Conservation (phyloP, 1,140 invertebrate genomes). For the Lordiphosa mommai region DNA sequence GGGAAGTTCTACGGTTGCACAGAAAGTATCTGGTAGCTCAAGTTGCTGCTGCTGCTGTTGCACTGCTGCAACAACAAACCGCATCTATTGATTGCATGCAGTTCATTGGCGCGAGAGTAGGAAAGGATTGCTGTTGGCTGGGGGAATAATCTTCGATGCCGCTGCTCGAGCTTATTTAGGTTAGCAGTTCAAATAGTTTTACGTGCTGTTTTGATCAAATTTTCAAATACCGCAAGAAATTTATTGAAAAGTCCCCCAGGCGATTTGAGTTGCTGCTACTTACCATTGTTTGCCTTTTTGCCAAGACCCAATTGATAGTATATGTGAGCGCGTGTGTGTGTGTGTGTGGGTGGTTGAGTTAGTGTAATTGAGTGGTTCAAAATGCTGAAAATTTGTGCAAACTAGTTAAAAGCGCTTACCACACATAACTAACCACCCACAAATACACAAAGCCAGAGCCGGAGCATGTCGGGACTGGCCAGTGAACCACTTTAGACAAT, state of each 20-base stretch:
- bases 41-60: slow-evolving; percentile 31
- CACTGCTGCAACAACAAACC: slow-evolving; percentile 29
- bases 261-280: slow-evolving; percentile 15
- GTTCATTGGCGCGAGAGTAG: slow-evolving; percentile 54
- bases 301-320: slow-evolving; percentile 53
- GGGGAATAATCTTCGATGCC: slow-evolving; percentile 9
- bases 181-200: slow-evolving; percentile 75
- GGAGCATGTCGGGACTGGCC: slow-evolving; percentile 5
- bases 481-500: slow-evolving; percentile 69
- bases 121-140: slow-evolving; percentile 16
- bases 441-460: slow-evolving; percentile 2
- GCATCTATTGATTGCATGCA: slow-evolving; percentile 69
- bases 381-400: slow-evolving; percentile 50
- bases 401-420: slow-evolving; percentile 57
- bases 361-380: slow-evolving; percentile 67
- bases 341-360: slow-evolving; percentile 15
- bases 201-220: slow-evolving; percentile 68
- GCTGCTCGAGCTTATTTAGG: slow-evolving; percentile 53
- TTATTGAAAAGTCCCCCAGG: slow-evolving; percentile 46
- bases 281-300: slow-evolving; percentile 65
- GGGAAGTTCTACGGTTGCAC: slow-evolving; percentile 62
- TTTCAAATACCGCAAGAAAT: slow-evolving; percentile 60
- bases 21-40: slow-evolving; percentile 63
- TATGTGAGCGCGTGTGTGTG: slow-evolving; percentile 18
- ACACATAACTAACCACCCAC: slow-evolving; percentile 31